phyloP scores from a whole-genome alignment of 1,140 invertebrate genomes.

The Lepeophtheirus salmonis region DNA sequence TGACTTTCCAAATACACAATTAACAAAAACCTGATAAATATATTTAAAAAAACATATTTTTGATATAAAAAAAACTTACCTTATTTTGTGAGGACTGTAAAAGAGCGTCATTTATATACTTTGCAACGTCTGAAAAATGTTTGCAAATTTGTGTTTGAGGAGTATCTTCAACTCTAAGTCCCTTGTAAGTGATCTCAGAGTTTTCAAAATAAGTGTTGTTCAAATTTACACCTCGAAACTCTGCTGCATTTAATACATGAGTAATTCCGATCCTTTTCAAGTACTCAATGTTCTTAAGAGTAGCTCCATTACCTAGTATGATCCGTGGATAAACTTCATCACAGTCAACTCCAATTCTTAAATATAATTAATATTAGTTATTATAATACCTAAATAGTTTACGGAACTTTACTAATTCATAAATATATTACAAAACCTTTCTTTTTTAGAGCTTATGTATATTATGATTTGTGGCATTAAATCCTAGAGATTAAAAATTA shows the following conservation, averaged over 20 bases:
- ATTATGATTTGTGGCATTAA: too few species aligned
- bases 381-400: too few species aligned
- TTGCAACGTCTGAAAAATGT: slow-evolving; percentile 1
- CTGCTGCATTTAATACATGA: slow-evolving; percentile 14
- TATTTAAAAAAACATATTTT: too few species aligned
- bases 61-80: too few species aligned
- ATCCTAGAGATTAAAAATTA: too few species aligned
- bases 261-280: slow-evolving; percentile 13
- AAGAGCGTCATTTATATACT: background rate
- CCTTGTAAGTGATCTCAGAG: slow-evolving; percentile 1
- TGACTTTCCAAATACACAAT: slow-evolving; percentile 10
- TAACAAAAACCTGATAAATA: slow-evolving; percentile 14
- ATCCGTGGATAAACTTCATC: slow-evolving; percentile 8
- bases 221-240: slow-evolving; percentile 13
- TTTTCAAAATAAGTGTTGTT: background rate
- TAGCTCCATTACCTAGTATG: slow-evolving; percentile 13
- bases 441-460: too few species aligned
- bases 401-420: too few species aligned
- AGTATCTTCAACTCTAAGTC: slow-evolving; percentile 13
- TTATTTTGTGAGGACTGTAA: background rate
- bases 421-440: too few species aligned
- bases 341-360: slow-evolving; percentile 9
- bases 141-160: slow-evolving; percentile 14
- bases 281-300: slow-evolving; percentile 5
- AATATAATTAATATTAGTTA: too few species aligned